These are phyloP conservation scores for Scartelaos histophorus DNA, from an alignment of 2,113 vertebrate genomes.

Conservation along the genomic window DNA sequence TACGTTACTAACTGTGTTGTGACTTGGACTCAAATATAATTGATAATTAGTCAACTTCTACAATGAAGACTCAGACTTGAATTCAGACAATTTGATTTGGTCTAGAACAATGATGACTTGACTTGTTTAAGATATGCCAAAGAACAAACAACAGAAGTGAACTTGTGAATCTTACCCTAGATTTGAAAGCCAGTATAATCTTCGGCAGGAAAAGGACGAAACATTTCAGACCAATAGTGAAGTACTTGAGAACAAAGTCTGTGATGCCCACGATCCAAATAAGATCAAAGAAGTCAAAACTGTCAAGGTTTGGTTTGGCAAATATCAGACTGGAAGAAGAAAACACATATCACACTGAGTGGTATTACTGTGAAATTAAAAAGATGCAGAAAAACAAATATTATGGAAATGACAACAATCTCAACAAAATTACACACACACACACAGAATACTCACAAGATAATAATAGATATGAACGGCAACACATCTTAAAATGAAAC, in stretches of 20 bases:
- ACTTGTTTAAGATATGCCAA: too few relatives aligned
- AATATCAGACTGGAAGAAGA: constrained; percentile 85
- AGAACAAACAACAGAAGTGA: background rate
- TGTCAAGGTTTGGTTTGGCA: constrained; percentile 88
- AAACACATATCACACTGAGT: background rate
- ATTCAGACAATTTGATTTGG: too few relatives aligned
- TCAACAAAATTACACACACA: constrained; percentile 26
- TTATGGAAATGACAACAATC: constrained; percentile 9
- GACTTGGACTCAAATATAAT: too few relatives aligned
- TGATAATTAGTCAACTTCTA: too few relatives aligned
- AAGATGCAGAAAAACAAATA: constrained; percentile 3
- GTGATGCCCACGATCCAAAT: constrained; percentile 95
- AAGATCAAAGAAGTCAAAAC: constrained; percentile 92
- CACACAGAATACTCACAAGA: constrained; percentile 84
- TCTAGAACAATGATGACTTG: too few relatives aligned
- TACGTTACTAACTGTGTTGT: too few relatives aligned
- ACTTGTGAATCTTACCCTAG: constrained; percentile 80
- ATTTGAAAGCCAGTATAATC: constrained; percentile 93
- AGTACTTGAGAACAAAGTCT: constrained; percentile 94
- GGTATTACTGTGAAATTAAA: background rate
- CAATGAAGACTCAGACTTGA: too few relatives aligned
- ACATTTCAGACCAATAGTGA: constrained; percentile 92
- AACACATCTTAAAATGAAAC: constrained; percentile 73
- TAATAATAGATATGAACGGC: constrained; percentile 65
- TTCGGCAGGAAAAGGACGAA: constrained; percentile 89